Evolutionary conservation across 1,140 invertebrate species (phyloP), one percentile per base, ranked within the genome.

Genomic region (Drosophila tsacasi): DNA sequence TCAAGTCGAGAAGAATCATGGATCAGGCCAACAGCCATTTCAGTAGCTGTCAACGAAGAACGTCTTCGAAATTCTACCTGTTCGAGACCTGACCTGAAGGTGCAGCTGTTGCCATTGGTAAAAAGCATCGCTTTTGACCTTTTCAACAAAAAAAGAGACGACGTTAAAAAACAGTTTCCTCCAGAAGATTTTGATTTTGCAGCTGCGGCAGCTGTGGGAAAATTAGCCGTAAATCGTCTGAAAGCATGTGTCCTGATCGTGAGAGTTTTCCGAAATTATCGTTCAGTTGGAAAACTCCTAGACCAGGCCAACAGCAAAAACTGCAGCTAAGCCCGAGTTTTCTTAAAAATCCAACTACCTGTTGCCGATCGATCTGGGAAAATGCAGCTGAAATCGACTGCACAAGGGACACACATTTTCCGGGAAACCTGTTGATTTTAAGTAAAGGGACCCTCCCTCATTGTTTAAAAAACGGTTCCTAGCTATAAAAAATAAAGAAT

Each of bases 201-300:
- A 77, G 64, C 74, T 76, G 63, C 25, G 17, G 57, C 64, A 77
- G 75, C 55, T 77, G 74, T 68, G 74, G 42, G 74, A 77, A 77
- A 69, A 69, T 44, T 10, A 12, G 5, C 9, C 9, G 25, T 15
- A 19, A 30, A 37, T 42, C n/a, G 1, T 17, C 9, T 7, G 1
- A 25, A 39, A 57, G 21, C 54, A n/a, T 55, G 35, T 37, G 23
- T 65, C 17, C 63, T 37, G 42, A 49, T 54, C 75, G 75, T 77
- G 75, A 50, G 75, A 77, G 42, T 61, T 67, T 76, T 61, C 50
- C 73, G n/a, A 46, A 60, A 57, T 42, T 27, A 12, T 21, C 21
- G 23, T 19, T 9, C 4, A 49, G 42, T 30, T 39, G 27, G 40
- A 57, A 77, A 76, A 67, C n/a, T 68, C 39, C 19, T 23, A 8